Evolutionary conservation across 2,888 invertebrate species (phyloP), one percentile per base, ranked within the genome.

Genomic region (Tachystola acroxantha): DNA sequence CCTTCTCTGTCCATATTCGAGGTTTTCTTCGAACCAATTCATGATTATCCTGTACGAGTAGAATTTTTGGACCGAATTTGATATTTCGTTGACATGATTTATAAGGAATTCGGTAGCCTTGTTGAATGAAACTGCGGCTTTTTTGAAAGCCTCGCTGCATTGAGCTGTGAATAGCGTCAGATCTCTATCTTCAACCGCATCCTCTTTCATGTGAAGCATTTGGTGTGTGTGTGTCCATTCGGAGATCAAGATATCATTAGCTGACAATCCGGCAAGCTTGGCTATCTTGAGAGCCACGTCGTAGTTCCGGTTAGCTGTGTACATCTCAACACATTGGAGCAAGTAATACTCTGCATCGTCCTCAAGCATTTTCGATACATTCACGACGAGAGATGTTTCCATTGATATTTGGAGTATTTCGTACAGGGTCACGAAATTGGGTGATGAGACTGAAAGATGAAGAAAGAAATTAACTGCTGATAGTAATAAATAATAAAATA

Each of bases 21-120:
- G 66, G 26, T 78, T 68, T 33, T 78, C 78, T 46, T 81, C 77
- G 37, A 79, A 87, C 87, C 86, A 88, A 38, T 77, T 80, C 69
- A 86, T 69, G 10, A 87, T 73, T 13, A 87, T 66, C 64, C 85
- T 71, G 45, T 81, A 81, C 0, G 77, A 64, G 43, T 89, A 85
- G 60, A 91, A 92, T 48, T 88, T 90, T 45, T 87, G 84, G 0
- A 60, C 52, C 0, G 50, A 37, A 12, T 87, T 71, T 0, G 57
- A 57, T 19, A 91, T 81, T 42, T 86, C 84, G 2, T 85, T 80
- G 0, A 89, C 88, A 42, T 89, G 82, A 36, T 88, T 78, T 1
- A 90, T 73, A 26, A 92, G 89, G 62, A 93, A 94, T 44, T 90
- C 70, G 0, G 91, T 89, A 1, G 92, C 88, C 10, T 89, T 84